A percentile compares a stretch with the other conserved stretches of the same genome.
Evolutionary conservation across 2,888 invertebrate genomes (phyloP).

Genomic region (Acleris holmiana): DNA sequence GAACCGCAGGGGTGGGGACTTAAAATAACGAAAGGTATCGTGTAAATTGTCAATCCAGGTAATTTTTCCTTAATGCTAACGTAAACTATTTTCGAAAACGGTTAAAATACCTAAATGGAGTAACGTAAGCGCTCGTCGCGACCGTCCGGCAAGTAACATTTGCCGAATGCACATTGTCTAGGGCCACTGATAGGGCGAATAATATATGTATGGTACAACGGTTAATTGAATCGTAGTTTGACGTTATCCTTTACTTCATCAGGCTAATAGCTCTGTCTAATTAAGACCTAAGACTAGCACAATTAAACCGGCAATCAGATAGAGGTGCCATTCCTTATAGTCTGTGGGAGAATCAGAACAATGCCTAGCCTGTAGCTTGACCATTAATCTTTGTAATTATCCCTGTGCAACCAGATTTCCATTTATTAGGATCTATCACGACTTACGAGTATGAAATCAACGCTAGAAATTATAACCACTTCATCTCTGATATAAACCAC

Average conservation of each 20-base stretch:
- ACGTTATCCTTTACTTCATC: slow-evolving; percentile 14
- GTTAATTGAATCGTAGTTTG: not conserved
- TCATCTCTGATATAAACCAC: slow-evolving; percentile 4
- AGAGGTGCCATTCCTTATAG: slow-evolving; percentile 4
- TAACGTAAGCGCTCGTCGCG: too few species aligned
- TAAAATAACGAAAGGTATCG: too few species aligned
- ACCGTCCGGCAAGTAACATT: too few species aligned
- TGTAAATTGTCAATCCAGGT: too few species aligned
- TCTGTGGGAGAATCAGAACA: slow-evolving; percentile 21
- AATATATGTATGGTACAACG: not conserved
- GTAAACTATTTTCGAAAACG: too few species aligned
- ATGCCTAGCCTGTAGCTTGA: slow-evolving; percentile 14
- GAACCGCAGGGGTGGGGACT: too few species aligned
- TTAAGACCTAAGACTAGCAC: slow-evolving; percentile 4
- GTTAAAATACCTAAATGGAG: too few species aligned
- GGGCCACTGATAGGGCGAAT: too few species aligned
- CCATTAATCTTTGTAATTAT: slow-evolving; percentile 21
- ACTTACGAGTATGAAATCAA: slow-evolving; percentile 7
- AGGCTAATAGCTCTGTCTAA: slow-evolving; percentile 6
- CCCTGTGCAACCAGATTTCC: not conserved
- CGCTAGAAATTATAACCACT: not conserved
- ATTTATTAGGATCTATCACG: slow-evolving; percentile 1
- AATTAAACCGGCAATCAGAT: slow-evolving; percentile 2
- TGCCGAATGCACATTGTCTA: too few species aligned
- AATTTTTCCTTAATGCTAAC: too few species aligned